These are phyloP conservation scores for Stenchaetothrips biformis DNA, from an alignment of 2,888 invertebrate species.

Conservation along the genomic window DNA sequence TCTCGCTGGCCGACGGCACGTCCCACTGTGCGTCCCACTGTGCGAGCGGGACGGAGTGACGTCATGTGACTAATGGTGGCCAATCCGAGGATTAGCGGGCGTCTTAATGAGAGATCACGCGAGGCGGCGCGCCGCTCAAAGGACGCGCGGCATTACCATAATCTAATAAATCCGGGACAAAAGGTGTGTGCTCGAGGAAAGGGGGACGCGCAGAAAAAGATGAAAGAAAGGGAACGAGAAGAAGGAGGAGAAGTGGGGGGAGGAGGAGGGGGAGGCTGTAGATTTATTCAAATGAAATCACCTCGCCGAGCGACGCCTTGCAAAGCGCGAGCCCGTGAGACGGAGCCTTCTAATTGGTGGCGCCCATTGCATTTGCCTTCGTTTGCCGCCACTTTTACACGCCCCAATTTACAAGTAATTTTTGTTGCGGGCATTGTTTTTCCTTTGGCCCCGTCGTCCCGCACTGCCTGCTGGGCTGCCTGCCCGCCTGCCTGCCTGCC, in stretches of 20 bases:
- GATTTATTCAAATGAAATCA: conserved; percentile 25
- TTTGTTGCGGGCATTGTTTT: no score
- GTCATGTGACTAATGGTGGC: background rate
- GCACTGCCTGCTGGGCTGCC: no score
- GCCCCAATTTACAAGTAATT: no score
- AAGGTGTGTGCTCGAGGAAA: conserved; percentile 16
- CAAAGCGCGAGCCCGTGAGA: background rate
- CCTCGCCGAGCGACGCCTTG: conserved; percentile 8
- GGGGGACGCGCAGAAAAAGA: background rate
- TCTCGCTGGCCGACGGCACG: no score
- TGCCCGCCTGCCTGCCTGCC: no score
- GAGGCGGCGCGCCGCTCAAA: background rate
- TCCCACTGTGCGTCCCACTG: no score
- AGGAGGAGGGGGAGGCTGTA: background rate
- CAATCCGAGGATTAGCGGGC: conserved; percentile 6
- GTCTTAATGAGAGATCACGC: conserved; percentile 21
- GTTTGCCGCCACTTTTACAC: no score
- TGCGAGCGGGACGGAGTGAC: no score
- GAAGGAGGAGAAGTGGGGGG: background rate
- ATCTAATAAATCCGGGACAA: conserved; percentile 22
- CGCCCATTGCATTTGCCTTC: no score
- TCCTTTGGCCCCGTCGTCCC: no score
- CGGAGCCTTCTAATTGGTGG: background rate
- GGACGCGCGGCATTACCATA: background rate
- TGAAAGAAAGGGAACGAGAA: conserved; percentile 18